Percentiles rank a stretch among this genome's conserved stretches.
phyloP scores from a whole-genome alignment of 2,797 vertebrate genomes.

The Oreochromis grahami region DNA sequence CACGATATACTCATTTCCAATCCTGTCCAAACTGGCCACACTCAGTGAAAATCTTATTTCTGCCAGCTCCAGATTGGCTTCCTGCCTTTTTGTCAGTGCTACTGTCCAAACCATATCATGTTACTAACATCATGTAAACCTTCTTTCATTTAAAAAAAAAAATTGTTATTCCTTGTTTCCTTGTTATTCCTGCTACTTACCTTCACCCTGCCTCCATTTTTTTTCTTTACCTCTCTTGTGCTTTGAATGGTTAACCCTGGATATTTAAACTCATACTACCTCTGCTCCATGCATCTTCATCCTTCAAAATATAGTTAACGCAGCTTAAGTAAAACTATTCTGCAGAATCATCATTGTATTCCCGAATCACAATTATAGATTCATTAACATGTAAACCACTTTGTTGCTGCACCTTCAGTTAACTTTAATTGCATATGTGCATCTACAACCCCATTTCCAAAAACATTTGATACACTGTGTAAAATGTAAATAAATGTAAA shows the following conservation, averaged over 20 bases:
- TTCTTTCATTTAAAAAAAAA: accelerated
- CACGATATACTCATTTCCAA: background rate
- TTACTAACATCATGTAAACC: background rate
- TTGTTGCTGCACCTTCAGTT: background rate
- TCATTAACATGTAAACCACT: background rate
- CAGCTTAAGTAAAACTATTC: background rate
- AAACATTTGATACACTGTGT: background rate
- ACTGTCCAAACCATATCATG: background rate
- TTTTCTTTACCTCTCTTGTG: background rate
- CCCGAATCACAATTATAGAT: background rate
- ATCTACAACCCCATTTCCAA: background rate
- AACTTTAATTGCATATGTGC: background rate
- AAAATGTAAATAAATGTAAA: background rate
- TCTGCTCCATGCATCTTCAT: background rate
- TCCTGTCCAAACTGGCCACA: background rate
- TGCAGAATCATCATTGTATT: background rate
- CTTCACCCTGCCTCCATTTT: background rate
- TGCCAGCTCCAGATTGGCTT: background rate
- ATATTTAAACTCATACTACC: background rate
- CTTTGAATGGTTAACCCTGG: background rate
- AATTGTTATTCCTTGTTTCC: background rate
- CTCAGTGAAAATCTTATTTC: background rate
- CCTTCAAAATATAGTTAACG: background rate
- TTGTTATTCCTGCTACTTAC: background rate
- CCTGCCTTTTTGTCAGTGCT: background rate